A percentile compares a stretch with the other conserved stretches of the same genome.
Evolutionary conservation across 1,140 invertebrate genomes (phyloP).

Genomic region (Saxidomus purpurata): DNA sequence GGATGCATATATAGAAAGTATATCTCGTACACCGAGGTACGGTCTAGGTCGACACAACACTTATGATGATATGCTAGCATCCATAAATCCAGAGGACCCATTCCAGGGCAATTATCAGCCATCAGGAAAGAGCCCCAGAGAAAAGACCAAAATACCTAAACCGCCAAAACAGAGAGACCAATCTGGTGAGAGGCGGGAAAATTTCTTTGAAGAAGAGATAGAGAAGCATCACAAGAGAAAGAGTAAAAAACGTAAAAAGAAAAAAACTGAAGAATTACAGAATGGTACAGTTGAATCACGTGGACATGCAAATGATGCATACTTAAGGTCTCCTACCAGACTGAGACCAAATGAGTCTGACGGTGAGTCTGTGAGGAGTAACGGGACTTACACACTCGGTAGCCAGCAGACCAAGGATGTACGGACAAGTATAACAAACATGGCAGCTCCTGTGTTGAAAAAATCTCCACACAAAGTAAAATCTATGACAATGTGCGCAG

Average conservation of each 20-base stretch:
- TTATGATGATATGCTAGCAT: slow-evolving; percentile 58
- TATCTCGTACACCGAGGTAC: slow-evolving; percentile 43
- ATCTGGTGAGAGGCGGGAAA: not conserved
- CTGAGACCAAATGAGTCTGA: not conserved
- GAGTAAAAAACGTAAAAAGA: slow-evolving; percentile 47
- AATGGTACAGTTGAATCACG: not conserved
- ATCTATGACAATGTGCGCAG: not conserved
- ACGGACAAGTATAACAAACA: slow-evolving; percentile 1
- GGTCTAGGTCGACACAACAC: slow-evolving; percentile 37
- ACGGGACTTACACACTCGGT: slow-evolving; percentile 53
- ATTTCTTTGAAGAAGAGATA: slow-evolving; percentile 12
- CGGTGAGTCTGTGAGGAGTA: slow-evolving; percentile 56
- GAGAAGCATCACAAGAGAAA: slow-evolving; percentile 24
- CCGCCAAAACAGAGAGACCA: not conserved
- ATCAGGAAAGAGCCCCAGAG: slow-evolving; percentile 35
- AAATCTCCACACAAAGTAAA: slow-evolving; percentile 32
- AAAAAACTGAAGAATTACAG: not conserved
- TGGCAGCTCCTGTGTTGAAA: slow-evolving; percentile 22
- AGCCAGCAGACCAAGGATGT: slow-evolving; percentile 6
- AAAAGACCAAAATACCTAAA: not conserved
- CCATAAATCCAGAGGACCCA: slow-evolving; percentile 58
- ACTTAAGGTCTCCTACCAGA: not conserved
- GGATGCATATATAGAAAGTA: slow-evolving; percentile 38
- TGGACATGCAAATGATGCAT: not conserved
- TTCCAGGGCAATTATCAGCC: slow-evolving; percentile 57